Conservation (phyloP, 2,797 vertebrate species). For the Pygocentrus nattereri region DNA sequence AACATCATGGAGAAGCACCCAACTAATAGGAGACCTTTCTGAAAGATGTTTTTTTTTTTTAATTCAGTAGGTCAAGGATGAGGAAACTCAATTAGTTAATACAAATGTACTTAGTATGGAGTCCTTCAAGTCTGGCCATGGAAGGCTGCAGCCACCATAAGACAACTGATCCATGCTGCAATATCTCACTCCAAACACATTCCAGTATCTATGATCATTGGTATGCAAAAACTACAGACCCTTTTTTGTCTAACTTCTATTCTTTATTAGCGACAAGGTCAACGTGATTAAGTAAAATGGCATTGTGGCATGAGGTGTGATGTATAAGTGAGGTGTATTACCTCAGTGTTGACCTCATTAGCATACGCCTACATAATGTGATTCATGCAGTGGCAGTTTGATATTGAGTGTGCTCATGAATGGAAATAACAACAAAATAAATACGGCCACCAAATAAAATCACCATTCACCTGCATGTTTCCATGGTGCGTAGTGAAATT, state of each 20-base stretch:
- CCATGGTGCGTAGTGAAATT: background rate
- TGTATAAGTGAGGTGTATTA: background rate
- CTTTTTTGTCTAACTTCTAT: no score
- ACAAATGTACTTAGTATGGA: background rate
- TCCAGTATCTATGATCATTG: background rate
- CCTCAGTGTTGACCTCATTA: background rate
- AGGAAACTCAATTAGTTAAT: conserved; percentile 28
- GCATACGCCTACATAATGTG: background rate
- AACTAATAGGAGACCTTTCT: background rate
- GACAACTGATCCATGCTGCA: background rate
- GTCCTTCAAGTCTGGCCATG: background rate
- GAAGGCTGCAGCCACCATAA: background rate
- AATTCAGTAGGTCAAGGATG: conserved; percentile 25
- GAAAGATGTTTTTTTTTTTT: background rate
- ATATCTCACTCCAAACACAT: background rate
- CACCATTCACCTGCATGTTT: background rate
- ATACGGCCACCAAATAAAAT: background rate
- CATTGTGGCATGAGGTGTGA: background rate
- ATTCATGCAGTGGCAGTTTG: background rate
- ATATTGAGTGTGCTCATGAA: background rate
- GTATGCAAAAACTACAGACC: background rate
- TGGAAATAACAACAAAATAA: background rate
- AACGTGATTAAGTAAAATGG: background rate
- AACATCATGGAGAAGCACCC: background rate
- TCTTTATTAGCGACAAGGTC: background rate